These are phyloP conservation scores for Tillus elongatus DNA, from an alignment of 2,888 invertebrate genomes.

Conservation along the genomic window DNA sequence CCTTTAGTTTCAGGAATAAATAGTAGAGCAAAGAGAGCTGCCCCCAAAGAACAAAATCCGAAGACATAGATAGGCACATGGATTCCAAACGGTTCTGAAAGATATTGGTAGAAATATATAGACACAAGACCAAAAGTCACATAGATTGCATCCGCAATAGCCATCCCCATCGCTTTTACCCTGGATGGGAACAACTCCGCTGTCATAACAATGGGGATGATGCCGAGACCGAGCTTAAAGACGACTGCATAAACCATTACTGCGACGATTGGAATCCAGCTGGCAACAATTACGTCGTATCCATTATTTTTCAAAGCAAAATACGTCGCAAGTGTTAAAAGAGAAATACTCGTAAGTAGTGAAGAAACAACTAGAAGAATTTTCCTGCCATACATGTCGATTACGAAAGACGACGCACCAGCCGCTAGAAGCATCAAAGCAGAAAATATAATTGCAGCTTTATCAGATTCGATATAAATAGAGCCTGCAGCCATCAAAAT, in stretches of 20 bases:
- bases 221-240: constrained; percentile 37
- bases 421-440: constrained; percentile 34
- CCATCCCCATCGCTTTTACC: constrained; percentile 39
- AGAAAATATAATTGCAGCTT: constrained; percentile 36
- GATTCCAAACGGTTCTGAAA: constrained; percentile 29
- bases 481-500: constrained; percentile 35
- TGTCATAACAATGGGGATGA: constrained; percentile 38
- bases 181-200: constrained; percentile 39
- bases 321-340: constrained; percentile 34
- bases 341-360: constrained; percentile 31
- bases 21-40: constrained; percentile 27
- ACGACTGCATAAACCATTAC: constrained; percentile 36
- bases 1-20: constrained; percentile 35
- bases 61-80: constrained; percentile 37
- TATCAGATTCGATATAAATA: constrained; percentile 29
- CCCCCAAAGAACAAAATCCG: constrained; percentile 24
- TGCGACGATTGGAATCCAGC: constrained; percentile 36
- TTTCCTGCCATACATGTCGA: constrained; percentile 38
- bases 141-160: constrained; percentile 35
- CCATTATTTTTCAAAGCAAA: constrained; percentile 32
- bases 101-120: constrained; percentile 30
- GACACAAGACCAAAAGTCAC: constrained; percentile 33
- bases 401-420: constrained; percentile 28
- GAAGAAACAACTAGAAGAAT: constrained; percentile 32
- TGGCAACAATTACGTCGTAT: constrained; percentile 28